phyloP scores from a whole-genome alignment of 2,888 invertebrate genomes.

The Lepidonotus clava region DNA sequence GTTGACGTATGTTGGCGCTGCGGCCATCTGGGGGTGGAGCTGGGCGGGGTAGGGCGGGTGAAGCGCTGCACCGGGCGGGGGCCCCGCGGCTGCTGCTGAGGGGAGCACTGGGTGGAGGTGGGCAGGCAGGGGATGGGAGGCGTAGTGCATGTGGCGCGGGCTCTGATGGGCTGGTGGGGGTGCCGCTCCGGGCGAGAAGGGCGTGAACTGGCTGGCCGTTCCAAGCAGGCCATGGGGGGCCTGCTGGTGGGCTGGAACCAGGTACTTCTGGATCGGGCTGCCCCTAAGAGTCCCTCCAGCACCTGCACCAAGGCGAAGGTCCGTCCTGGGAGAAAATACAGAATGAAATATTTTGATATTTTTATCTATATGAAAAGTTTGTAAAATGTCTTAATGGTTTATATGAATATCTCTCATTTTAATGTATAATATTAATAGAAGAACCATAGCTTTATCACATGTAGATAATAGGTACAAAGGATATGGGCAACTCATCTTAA shows the following conservation, averaged over 20 bases:
- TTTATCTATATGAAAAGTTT: too few relatives aligned
- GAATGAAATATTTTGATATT: too few relatives aligned
- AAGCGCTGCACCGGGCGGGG: conserved; percentile 67
- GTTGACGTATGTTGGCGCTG: conserved; percentile 85
- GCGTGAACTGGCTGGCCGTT: conserved; percentile 73
- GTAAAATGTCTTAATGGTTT: too few relatives aligned
- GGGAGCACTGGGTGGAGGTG: conserved; percentile 87
- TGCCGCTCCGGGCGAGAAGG: conserved; percentile 83
- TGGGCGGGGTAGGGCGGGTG: conserved; percentile 64
- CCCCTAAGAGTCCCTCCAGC: conserved; percentile 24
- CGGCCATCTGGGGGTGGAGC: conserved; percentile 82
- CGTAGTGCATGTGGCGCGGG: conserved; percentile 83
- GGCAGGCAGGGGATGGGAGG: conserved; percentile 89
- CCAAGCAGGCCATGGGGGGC: conserved; percentile 72
- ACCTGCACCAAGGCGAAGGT: conserved; percentile 81
- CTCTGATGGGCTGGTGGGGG: conserved; percentile 91
- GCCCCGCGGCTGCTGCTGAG: too few relatives aligned
- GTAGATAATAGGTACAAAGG: too few relatives aligned
- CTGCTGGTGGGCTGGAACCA: conserved; percentile 78
- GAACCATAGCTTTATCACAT: too few relatives aligned
- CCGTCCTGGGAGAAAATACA: not conserved
- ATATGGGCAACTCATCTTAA: too few relatives aligned
- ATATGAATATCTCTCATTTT: too few relatives aligned
- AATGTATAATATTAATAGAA: too few relatives aligned
- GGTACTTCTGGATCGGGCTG: conserved; percentile 69